Percentiles rank a stretch among this genome's conserved stretches.
Conservation (phyloP, 2,113 vertebrate genomes). For the Lampris incognitus region DNA sequence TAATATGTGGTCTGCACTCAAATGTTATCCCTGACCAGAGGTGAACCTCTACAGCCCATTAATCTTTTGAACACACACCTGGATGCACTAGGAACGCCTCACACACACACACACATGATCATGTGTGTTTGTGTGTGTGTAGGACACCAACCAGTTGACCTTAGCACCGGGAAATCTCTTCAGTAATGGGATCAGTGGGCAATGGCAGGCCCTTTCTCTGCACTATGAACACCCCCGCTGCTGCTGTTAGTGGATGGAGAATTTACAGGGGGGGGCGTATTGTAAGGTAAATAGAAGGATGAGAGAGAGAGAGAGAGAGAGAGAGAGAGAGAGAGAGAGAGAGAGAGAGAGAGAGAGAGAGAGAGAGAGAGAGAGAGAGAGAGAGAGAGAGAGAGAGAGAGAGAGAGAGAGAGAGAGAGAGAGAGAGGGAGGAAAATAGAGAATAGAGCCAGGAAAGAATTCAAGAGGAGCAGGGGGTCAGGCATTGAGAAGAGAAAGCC, state of each 20-base stretch:
- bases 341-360: conserved; percentile 7
- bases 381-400: conserved; percentile 26
- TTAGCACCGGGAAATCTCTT: conserved; percentile 60
- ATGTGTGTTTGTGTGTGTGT: conserved; percentile 15
- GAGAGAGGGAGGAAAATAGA: conserved; percentile 5
- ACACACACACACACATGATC: conserved; percentile 36
- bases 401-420: background rate
- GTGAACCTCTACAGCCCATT: conserved; percentile 56
- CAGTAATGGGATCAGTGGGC: conserved; percentile 71
- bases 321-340: conserved; percentile 2
- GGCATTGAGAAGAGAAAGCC: conserved; percentile 1
- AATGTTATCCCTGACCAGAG: conserved; percentile 53
- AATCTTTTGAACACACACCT: conserved; percentile 45
- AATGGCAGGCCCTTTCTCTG: conserved; percentile 57
- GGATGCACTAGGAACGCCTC: background rate
- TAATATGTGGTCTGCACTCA: conserved; percentile 55
- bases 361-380: conserved; percentile 24
- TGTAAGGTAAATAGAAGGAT: background rate
- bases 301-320: conserved; percentile 40
- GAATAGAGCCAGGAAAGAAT: too few relatives aligned
- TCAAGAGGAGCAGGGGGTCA: too few relatives aligned
- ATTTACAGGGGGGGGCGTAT: too few relatives aligned
- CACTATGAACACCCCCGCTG: conserved; percentile 58
- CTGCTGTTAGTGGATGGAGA: conserved; percentile 56
- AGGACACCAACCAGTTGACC: conserved; percentile 64